Evolutionary conservation across 2,113 vertebrate genomes (phyloP).

Genomic region (Seriola dumerili): DNA sequence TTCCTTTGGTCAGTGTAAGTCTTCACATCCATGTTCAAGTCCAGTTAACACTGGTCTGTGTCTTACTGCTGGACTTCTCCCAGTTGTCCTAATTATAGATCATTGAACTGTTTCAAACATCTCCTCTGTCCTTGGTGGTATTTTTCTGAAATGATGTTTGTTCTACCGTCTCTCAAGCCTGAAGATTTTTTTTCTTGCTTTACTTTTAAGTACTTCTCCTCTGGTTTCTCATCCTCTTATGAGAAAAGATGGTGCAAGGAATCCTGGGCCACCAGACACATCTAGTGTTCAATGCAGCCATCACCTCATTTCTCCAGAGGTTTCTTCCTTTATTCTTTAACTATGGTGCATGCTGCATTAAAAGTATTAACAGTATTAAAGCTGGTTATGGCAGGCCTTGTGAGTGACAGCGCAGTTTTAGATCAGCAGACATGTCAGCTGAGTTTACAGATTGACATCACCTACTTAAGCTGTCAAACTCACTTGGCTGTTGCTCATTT

Average conservation of each 20-base stretch:
- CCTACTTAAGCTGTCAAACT: constrained; percentile 58
- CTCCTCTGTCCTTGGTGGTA: constrained; percentile 2
- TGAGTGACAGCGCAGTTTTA: constrained; percentile 49
- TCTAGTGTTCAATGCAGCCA: not conserved
- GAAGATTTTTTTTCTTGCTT: not conserved
- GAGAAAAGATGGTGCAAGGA: not conserved
- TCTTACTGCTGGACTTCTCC: constrained; percentile 32
- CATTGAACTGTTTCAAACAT: constrained; percentile 29
- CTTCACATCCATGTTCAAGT: constrained; percentile 13
- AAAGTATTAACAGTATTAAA: constrained; percentile 12
- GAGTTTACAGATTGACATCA: constrained; percentile 37
- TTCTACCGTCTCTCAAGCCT: not conserved
- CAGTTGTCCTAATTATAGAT: constrained; percentile 45
- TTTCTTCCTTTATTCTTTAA: constrained; percentile 6
- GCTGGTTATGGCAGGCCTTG: constrained; percentile 17
- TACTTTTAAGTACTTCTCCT: not conserved
- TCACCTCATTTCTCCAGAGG: not conserved
- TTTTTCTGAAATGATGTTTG: not conserved
- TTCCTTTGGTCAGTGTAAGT: constrained; percentile 30
- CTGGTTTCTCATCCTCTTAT: not conserved
- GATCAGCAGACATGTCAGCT: constrained; percentile 26
- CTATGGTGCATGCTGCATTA: constrained; percentile 26
- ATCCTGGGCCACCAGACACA: not conserved
- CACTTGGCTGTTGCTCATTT: constrained; percentile 50
- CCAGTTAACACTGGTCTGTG: constrained; percentile 29